These are phyloP conservation scores for Leucania comma DNA, from an alignment of 2,888 invertebrate species.

Conservation along the genomic window DNA sequence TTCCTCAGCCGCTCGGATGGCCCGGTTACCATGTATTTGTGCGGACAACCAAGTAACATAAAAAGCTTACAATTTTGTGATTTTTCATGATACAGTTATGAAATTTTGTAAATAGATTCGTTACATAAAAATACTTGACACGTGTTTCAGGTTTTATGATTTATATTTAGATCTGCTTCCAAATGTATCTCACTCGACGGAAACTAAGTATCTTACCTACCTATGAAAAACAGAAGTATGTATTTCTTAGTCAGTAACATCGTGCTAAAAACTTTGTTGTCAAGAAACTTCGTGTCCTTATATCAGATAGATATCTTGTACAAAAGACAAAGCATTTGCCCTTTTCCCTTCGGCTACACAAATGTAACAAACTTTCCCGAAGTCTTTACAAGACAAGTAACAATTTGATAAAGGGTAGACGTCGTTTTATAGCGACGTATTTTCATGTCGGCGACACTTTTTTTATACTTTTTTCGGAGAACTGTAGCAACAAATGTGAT, in stretches of 20 bases:
- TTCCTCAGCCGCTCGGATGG: too few species aligned
- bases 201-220: not conserved
- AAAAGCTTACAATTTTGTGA: too few species aligned
- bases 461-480: constrained; percentile 3
- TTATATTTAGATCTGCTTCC: not conserved
- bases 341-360: constrained; percentile 57
- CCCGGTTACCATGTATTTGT: too few species aligned
- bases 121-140: too few species aligned
- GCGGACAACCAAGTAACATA: too few species aligned
- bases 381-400: constrained; percentile 55
- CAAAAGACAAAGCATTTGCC: constrained; percentile 66
- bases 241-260: constrained; percentile 6
- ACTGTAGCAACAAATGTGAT: constrained; percentile 25
- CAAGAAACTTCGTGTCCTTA: constrained; percentile 49
- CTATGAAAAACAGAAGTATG: not conserved
- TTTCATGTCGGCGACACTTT: constrained; percentile 21
- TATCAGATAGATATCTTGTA: constrained; percentile 65
- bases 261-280: constrained; percentile 44
- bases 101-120: too few species aligned
- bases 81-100: too few species aligned
- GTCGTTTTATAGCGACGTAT: constrained; percentile 12
- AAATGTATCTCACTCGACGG: not conserved
- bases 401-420: constrained; percentile 45
- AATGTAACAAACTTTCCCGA: constrained; percentile 54
- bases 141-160: too few species aligned